Evolutionary conservation across 1,140 invertebrate species (phyloP).

Genomic region (Drosophila pectinifera): DNA sequence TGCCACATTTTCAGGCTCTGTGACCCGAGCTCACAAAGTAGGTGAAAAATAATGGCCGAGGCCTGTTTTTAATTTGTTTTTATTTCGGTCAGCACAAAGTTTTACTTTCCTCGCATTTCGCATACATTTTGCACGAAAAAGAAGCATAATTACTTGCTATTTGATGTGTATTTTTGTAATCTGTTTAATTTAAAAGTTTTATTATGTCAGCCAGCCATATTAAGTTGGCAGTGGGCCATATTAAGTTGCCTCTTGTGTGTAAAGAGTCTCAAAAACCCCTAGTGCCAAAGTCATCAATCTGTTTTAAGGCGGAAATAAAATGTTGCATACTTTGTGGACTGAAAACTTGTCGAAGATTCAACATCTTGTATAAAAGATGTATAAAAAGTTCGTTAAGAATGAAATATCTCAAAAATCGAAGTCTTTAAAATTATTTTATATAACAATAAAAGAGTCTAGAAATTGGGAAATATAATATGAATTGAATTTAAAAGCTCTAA

Average conservation of each 20-base stretch:
- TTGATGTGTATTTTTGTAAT: slow-evolving; percentile 35
- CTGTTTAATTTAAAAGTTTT: slow-evolving; percentile 58
- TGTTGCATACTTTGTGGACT: slow-evolving; percentile 55
- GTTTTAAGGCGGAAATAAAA: not conserved
- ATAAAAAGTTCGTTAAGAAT: not conserved
- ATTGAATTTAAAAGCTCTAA: not conserved
- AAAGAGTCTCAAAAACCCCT: no score
- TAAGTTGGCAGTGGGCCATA: slow-evolving; percentile 5
- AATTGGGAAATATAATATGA: not conserved
- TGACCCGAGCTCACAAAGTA: slow-evolving; percentile 45
- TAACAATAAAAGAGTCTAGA: not conserved
- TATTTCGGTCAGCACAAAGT: slow-evolving; percentile 40
- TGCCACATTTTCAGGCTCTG: not conserved
- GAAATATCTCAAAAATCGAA: not conserved
- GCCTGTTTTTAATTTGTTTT: slow-evolving; percentile 50
- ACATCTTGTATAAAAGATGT: not conserved
- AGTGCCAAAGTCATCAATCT: slow-evolving; percentile 2
- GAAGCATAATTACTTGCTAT: slow-evolving; percentile 68
- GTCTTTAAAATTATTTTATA: not conserved
- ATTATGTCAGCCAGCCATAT: slow-evolving; percentile 31
- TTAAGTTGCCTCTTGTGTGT: not conserved
- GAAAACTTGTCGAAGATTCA: slow-evolving; percentile 2
- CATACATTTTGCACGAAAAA: slow-evolving; percentile 25
- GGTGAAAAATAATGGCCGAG: slow-evolving; percentile 68
- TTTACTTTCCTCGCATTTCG: slow-evolving; percentile 17